Base-by-base conservation (phyloP, 2,113 vertebrate genomes). In the Elgaria multicarinata region DNA sequence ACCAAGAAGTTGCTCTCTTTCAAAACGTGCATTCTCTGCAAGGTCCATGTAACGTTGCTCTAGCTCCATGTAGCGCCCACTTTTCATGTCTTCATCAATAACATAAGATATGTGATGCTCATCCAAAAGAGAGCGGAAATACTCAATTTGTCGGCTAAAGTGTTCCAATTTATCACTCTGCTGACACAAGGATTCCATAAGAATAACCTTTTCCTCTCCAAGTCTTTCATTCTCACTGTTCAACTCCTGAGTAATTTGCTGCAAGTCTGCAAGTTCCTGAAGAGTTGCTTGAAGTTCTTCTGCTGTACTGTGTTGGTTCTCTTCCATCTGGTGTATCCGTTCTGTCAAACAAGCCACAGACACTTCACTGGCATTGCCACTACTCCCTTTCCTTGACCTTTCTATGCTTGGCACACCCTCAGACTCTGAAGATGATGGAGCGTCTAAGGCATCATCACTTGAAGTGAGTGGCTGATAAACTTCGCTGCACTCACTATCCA, bases 241-340 rank as follows among this genome's bases (percentile, higher is more conserved):
- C 66, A 99, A 96, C 93, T 99, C 99, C 87, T 99, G 99, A 0
- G 98, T 98, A 92, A 99, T 98, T 92, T 99, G 99, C 83, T 99
- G 98, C 80, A 99, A 95, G 93, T 99, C 99, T 0, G 98, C 98
- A 80, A 99, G 97, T 93, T 99, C 99, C 84, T 99, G 98, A 33
- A 99, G 95, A 0, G 98, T 99, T 71, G 99, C 99, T 95, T 99
- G 98, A 3, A 99, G 98, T 91, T 99, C 99, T 95, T 99, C 99
- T 0, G 98, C 96, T 0, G 98, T 99, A 71, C 98, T 99, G 94
- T 99, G 99, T 31, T 99, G 99, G 91, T 98, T 99, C 97, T 99
- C 99, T 55, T 99, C 99, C 99, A 99, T 99, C 92, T 99, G 98
- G 93, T 99, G 98, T 86, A 99, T 98, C 26, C 98, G 97, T 87